These are phyloP conservation scores for Aphaenogaster floridana DNA, from an alignment of 1,140 invertebrate species.

Conservation along the genomic window DNA sequence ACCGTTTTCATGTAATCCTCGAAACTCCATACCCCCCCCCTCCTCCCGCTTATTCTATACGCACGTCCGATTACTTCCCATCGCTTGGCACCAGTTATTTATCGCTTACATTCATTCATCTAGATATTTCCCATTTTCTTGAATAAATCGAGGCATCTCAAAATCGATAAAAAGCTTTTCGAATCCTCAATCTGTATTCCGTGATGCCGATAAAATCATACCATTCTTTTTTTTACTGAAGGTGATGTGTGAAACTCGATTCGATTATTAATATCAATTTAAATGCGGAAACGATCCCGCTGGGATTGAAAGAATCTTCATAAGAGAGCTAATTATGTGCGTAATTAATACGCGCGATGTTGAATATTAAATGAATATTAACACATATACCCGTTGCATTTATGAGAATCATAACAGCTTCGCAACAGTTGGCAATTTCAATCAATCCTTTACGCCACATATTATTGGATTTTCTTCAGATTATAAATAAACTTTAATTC, in stretches of 20 bases:
- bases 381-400: background rate
- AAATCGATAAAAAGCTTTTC: background rate
- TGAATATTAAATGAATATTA: constrained; percentile 42
- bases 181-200: background rate
- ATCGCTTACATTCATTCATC: constrained; percentile 30
- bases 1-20: constrained; percentile 74
- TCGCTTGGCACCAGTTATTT: constrained; percentile 14
- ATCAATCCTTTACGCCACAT: background rate
- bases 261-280: constrained; percentile 10
- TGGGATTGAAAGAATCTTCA: constrained; percentile 32
- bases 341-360: constrained; percentile 41
- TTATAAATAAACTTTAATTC: constrained; percentile 43
- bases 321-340: constrained; percentile 43
- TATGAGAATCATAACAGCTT: constrained; percentile 22
- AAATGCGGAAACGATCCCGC: constrained; percentile 22
- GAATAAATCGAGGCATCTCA: background rate
- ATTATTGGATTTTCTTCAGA: background rate
- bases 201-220: background rate
- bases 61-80: constrained; percentile 40
- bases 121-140: constrained; percentile 1
- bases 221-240: background rate
- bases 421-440: constrained; percentile 43
- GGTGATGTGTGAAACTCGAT: background rate
- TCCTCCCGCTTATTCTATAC: background rate
- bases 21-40: constrained; percentile 54